Percentiles rank a stretch among this genome's conserved stretches.
Evolutionary conservation across 1,140 invertebrate genomes (phyloP).

Genomic region (Oncopeltus fasciatus): DNA sequence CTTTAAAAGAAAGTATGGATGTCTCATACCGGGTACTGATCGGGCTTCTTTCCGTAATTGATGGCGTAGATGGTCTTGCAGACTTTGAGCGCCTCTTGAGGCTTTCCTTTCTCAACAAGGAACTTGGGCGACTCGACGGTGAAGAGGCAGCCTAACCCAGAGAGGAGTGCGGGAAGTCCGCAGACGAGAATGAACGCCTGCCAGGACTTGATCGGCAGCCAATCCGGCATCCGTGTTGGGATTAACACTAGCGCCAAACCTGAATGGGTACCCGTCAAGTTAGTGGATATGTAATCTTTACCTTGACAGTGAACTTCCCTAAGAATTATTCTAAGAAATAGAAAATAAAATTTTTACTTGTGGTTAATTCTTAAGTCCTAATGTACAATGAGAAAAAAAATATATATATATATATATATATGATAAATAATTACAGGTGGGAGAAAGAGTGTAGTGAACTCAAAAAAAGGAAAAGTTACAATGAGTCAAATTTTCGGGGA

Average conservation of each 20-base stretch:
- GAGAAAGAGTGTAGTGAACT: too few relatives aligned
- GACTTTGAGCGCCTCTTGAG: constrained; percentile 61
- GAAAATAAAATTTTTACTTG: background rate
- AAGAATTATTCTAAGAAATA: background rate
- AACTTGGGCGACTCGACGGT: constrained; percentile 85
- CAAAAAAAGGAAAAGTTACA: too few relatives aligned
- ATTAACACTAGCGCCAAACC: background rate
- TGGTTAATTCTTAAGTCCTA: background rate
- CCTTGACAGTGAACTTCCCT: background rate
- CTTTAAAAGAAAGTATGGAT: too few relatives aligned
- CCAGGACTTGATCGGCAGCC: constrained; percentile 40
- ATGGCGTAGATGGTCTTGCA: constrained; percentile 62
- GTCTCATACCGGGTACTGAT: constrained; percentile 45
- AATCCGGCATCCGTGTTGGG: background rate
- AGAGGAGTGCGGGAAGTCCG: constrained; percentile 69
- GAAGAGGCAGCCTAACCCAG: constrained; percentile 60
- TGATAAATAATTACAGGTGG: too few relatives aligned
- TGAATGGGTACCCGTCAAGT: too few relatives aligned
- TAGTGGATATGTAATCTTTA: background rate
- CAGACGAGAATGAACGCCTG: constrained; percentile 75
- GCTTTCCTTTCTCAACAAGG: constrained; percentile 55
- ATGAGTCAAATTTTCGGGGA: too few relatives aligned
- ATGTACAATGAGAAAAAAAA: background rate
- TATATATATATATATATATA: background rate
- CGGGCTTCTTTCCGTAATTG: constrained; percentile 56